Evolutionary conservation across 2,888 invertebrate genomes (phyloP), one percentile per base, ranked within the genome.

Genomic region (Agrilus biguttatus): DNA sequence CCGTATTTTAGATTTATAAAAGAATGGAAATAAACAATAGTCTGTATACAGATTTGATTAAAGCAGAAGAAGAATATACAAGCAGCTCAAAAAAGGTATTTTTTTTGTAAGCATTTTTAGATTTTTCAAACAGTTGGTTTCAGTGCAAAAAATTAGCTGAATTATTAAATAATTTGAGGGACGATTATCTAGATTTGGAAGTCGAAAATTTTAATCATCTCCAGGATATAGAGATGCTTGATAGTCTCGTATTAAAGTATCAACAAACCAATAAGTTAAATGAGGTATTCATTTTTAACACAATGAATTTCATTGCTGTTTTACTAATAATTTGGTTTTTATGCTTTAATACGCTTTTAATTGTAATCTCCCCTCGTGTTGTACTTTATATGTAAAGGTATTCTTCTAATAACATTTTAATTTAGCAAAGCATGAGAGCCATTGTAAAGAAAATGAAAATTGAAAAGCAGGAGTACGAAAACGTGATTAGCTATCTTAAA

Each of bases 161-260:
- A 13, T 42, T 48, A 4, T 45, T 51, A 12, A 51, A 55, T 33
- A 45, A 48, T 36, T 45, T 66, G 32, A 55, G 59, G 50, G 63
- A 67, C 37, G 45, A 57, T 19, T 63, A 60, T 50, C 57, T 63
- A 33, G 52, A 55, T 34, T 47, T 65, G 32, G 65, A 65, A 55
- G 53, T 63, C n/a, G 59, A 59, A 17, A 59, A 63, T 43, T 62
- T 62, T 44, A 54, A 58, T 41, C 56, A 52, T 39, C 46, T 61
- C 10, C 65, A 65, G 49, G 65, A 66, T 49, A 47, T 62, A 10
- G 55, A 57, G 33, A 50, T 58, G 38, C 51, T 63, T 42, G 64
- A 66, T 47, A 49, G 52, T 34, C 58, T 59, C 45, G 45, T 66
- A 28, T 45, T 52, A 44, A 63, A 63, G 43, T 63, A 65, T 53